Conservation (phyloP, 30 jellyfish, hydroid and myxozoan genomes). For the Hydractinia echinata region DNA sequence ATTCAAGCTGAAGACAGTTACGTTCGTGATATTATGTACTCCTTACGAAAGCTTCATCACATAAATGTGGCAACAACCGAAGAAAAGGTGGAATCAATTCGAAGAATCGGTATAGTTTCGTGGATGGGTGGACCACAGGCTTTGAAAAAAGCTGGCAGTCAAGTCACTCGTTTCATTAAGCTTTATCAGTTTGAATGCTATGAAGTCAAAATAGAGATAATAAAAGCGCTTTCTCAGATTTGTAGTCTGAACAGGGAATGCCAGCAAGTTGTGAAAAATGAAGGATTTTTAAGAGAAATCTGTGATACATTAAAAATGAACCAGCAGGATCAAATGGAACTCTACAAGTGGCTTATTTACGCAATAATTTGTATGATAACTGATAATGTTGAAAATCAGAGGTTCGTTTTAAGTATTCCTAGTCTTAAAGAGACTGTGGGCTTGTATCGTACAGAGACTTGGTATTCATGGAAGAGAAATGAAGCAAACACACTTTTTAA, state of each 20-base stretch:
- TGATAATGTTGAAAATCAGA: slow-evolving; percentile 19
- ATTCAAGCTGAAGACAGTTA: slow-evolving; percentile 13
- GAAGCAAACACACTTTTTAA: slow-evolving; percentile 1
- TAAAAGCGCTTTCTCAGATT: slow-evolving; percentile 19
- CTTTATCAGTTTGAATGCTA: not conserved
- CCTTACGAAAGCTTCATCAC: not conserved
- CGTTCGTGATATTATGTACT: slow-evolving; percentile 15
- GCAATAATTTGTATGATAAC: not conserved
- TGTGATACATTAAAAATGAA: not conserved
- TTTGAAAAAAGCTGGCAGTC: slow-evolving; percentile 10
- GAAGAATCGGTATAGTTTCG: slow-evolving; percentile 26
- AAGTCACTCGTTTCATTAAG: slow-evolving; percentile 12
- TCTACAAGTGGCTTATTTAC: slow-evolving; percentile 26
- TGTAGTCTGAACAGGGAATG: slow-evolving; percentile 1
- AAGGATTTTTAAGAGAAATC: slow-evolving; percentile 22
- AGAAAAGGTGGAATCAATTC: slow-evolving; percentile 12
- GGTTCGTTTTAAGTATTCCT: not conserved
- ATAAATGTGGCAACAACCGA: not conserved
- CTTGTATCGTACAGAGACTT: slow-evolving; percentile 13
- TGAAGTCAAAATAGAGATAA: slow-evolving; percentile 19
- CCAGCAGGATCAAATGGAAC: not conserved
- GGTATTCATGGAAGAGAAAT: slow-evolving; percentile 20
- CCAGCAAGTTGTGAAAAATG: slow-evolving; percentile 18
- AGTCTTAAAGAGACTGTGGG: not conserved
- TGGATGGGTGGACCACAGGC: slow-evolving; percentile 35